Evolutionary conservation across 2,797 vertebrate species (phyloP), one percentile per base, ranked within the genome.

Genomic region (Nyctalus aviator): DNA sequence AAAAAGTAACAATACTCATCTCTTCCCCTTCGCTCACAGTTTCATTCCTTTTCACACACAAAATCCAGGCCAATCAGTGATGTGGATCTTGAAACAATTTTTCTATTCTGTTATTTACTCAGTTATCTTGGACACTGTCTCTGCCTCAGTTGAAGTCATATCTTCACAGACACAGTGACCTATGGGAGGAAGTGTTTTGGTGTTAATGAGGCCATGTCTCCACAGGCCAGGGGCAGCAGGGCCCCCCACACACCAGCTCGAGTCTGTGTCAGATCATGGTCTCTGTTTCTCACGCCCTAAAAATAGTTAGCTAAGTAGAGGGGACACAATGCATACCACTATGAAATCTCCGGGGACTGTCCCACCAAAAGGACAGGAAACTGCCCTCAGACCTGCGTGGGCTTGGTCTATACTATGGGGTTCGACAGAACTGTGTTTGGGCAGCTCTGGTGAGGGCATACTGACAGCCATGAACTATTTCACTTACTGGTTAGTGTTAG

Each of bases 31-130:
- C 44, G 72, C 21, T 91, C 48, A 32, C 6, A 8, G 2, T 44
- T 82, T 55, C 37, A 7, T 12, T 30, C 13, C 27, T 90, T 83
- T 25, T 69, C 73, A 84, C 46, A 44, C 25, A 30, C 35, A 72
- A 59, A 57, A 57, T 62, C 41, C 30, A 41, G 57, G 44, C n/a
- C 76, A 11, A 11, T 59, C 77, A 41, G 18, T 17, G 44, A 48
- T 4, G 12, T 37, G 0, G 68, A 75, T 7, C 46, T 11, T 69
- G 93, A 68, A 92, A 95, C 57, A 46, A 2, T 18, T 0, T 81
- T 94, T 87, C 84, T 85, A 8, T 68, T 62, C 59, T 85, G 41
- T 88, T 96, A 75, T 86, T 82, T 30, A 41, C 69, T 89, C 88
- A 11, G 46, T 88, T 84, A 1, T 84, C 25, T 2, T 10, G 37